These are phyloP conservation scores for Onychomys leucogaster DNA, from an alignment of 2,797 vertebrate species.

Conservation along the genomic window DNA sequence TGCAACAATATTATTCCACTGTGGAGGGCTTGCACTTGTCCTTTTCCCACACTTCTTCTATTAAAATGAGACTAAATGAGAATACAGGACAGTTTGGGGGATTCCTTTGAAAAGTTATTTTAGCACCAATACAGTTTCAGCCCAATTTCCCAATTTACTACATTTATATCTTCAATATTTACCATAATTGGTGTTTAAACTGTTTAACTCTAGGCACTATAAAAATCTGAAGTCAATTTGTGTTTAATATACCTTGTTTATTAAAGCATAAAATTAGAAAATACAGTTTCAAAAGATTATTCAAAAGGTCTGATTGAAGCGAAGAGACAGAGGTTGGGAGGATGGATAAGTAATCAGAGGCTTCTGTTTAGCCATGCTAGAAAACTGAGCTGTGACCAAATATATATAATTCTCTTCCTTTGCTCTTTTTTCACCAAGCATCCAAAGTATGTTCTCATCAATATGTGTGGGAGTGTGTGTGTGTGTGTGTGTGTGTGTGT, in stretches of 20 bases:
- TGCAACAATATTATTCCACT: not conserved
- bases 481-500: not conserved
- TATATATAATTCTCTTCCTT: slow-evolving; percentile 46
- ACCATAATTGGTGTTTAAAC: slow-evolving; percentile 74
- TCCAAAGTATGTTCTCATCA: slow-evolving; percentile 32
- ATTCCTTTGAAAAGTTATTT: slow-evolving; percentile 60
- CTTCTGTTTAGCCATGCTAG: slow-evolving; percentile 57
- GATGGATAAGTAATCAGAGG: slow-evolving; percentile 46
- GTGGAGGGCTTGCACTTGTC: not conserved
- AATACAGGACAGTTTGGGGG: not conserved
- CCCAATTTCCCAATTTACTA: slow-evolving; percentile 60
- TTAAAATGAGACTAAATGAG: slow-evolving; percentile 58
- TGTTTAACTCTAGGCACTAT: slow-evolving; percentile 68
- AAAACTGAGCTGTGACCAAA: slow-evolving; percentile 57
- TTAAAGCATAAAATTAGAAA: slow-evolving; percentile 83
- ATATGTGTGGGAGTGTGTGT: not conserved
- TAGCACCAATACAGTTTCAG: slow-evolving; percentile 49
- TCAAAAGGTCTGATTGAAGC: slow-evolving; percentile 73
- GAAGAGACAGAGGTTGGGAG: slow-evolving; percentile 66
- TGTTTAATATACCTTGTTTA: slow-evolving; percentile 78
- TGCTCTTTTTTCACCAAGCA: slow-evolving; percentile 21
- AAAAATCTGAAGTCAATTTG: slow-evolving; percentile 77
- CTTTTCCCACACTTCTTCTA: not conserved
- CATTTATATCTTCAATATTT: slow-evolving; percentile 65
- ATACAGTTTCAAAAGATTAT: slow-evolving; percentile 72